Conservation (phyloP, 2,888 invertebrate genomes). For the Brachyptera putata region DNA sequence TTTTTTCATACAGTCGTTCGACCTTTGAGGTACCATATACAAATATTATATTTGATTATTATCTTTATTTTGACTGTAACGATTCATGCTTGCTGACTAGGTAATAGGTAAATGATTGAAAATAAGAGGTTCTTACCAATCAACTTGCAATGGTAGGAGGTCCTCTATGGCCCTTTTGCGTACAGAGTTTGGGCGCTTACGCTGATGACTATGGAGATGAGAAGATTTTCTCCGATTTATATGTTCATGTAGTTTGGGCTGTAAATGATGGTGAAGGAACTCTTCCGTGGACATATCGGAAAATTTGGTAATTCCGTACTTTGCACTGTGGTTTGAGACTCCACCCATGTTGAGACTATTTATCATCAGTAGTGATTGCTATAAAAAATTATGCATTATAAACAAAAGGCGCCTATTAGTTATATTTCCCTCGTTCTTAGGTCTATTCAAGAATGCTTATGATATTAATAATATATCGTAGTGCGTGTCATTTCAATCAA, state of each 20-base stretch:
- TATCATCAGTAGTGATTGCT: slow-evolving; percentile 52
- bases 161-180: slow-evolving; percentile 34
- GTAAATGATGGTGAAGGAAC: slow-evolving; percentile 50
- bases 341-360: slow-evolving; percentile 48
- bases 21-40: too few species aligned
- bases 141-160: slow-evolving; percentile 49
- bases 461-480: too few species aligned
- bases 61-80: too few species aligned
- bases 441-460: background rate
- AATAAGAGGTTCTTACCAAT: slow-evolving; percentile 48
- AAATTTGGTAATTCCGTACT: slow-evolving; percentile 57
- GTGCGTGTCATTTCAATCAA: too few species aligned
- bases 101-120: too few species aligned
- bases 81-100: too few species aligned
- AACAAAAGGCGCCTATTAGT: slow-evolving; percentile 29
- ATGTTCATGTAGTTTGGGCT: slow-evolving; percentile 39
- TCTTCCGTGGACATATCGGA: slow-evolving; percentile 60
- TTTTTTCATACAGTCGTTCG: too few species aligned
- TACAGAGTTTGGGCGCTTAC: slow-evolving; percentile 4
- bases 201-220: slow-evolving; percentile 22
- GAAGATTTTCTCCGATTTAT: slow-evolving; percentile 21
- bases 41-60: too few species aligned
- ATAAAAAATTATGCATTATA: too few species aligned
- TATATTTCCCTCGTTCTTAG: slow-evolving; percentile 12
- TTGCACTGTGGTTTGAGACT: slow-evolving; percentile 48